Evolutionary conservation across 2,113 vertebrate species (phyloP).

Genomic region (Ptyas mucosa): DNA sequence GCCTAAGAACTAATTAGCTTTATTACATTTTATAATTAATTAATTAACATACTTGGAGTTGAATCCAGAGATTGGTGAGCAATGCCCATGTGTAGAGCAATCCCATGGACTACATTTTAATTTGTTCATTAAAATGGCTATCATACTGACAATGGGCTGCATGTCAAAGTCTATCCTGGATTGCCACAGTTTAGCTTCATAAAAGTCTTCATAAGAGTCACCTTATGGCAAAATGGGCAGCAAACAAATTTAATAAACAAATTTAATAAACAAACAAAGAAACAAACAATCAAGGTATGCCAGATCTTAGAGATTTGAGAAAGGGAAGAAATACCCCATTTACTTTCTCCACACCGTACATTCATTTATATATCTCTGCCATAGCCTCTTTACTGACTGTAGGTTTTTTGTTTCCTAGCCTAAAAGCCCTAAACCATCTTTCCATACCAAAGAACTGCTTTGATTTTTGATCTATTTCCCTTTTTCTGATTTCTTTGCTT

Average conservation of each 20-base stretch:
- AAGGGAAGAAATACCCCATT: background rate
- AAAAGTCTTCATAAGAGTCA: background rate
- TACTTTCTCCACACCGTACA: background rate
- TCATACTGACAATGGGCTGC: background rate
- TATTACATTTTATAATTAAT: background rate
- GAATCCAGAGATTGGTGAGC: background rate
- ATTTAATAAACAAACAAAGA: background rate
- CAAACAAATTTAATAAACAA: background rate
- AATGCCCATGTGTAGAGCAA: background rate
- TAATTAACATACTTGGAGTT: background rate
- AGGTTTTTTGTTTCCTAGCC: background rate
- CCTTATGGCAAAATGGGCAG: background rate
- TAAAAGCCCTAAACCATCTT: background rate
- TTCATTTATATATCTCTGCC: background rate
- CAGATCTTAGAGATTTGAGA: background rate
- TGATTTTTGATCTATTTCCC: background rate
- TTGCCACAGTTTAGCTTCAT: background rate
- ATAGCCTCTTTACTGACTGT: background rate
- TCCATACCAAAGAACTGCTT: background rate
- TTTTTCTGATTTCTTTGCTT: background rate
- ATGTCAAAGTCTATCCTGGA: background rate
- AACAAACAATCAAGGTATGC: background rate
- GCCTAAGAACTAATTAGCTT: background rate
- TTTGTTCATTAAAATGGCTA: background rate
- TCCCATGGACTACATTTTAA: background rate